Evolutionary conservation across 2,113 vertebrate species (phyloP), one percentile per base, ranked within the genome.

Genomic region (Chamaetylas fuelleborni): DNA sequence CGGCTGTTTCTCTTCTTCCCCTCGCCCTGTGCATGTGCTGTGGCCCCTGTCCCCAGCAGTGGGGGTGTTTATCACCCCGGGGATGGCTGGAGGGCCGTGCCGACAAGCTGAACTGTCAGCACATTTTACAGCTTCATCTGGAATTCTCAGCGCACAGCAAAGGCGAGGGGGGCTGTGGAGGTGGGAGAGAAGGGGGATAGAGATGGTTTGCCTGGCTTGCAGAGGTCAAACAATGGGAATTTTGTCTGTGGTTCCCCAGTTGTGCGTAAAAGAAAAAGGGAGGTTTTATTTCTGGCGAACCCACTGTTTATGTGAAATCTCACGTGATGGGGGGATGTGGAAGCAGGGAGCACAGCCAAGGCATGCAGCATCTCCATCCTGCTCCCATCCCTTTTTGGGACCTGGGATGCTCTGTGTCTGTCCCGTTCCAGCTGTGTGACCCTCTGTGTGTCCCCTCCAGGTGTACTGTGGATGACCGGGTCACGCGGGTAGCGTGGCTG

Each of bases 401-500:
- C 3, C 4, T 0, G 0, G 48, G 34, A 1, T 14, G 16, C 22
- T 65, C 1, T 2, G 6, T 0, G 1, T 9, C 3, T 1, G 3
- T 42, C 18, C n/a, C 2, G 0, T 24, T 19, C 9, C 40, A 3
- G 9, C 9, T 19, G 16, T 76, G 14, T 86, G 78, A 96, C 66
- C 12, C 47, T 56, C 24, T 22, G 19, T 57, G 31, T 76, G 31
- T 86, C 53, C 80, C 24, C 86, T 40, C 14, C 97, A 99, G 99
- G 97, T 99, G 99, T 98, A 99, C 98, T 28, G 98, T 99, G 97
- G 99, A 99, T 91, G 99, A 98, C 95, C 98, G 99, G 96, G 99
- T 99, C 17, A 99, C 99, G 1, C 97, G 99, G 38, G 99, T 99
- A 56, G 99, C 99, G 3, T 99, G 99, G 99, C 98, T 99, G 91